Conservation (phyloP, 2,797 vertebrate species). For the Sebastes baramenuke region DNA sequence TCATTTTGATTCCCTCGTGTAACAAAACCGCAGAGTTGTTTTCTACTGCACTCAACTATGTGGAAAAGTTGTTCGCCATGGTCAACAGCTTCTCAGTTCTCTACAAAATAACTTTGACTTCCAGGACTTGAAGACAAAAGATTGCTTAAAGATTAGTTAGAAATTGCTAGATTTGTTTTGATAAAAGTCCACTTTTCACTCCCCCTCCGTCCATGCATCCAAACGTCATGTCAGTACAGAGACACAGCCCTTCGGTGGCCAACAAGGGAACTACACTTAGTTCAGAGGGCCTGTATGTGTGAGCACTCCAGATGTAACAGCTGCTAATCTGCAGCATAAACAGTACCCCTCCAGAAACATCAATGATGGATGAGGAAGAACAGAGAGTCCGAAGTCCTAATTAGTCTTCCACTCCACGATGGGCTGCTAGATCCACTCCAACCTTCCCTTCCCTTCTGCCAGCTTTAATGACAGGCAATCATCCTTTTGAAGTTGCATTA, state of each 20-base stretch:
- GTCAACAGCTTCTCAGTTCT: background rate
- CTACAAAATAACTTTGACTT: background rate
- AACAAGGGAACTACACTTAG: background rate
- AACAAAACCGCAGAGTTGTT: background rate
- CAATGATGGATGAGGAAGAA: slow-evolving; percentile 21
- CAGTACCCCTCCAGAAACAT: background rate
- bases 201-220: background rate
- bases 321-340: slow-evolving; percentile 10
- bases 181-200: background rate
- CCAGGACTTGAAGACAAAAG: background rate
- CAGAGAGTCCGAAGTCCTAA: slow-evolving; percentile 4
- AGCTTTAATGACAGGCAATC: background rate
- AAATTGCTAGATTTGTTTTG: background rate
- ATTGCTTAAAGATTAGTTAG: background rate
- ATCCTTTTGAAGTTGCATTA: slow-evolving; percentile 32
- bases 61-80: background rate
- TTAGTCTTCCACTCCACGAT: slow-evolving; percentile 1
- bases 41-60: background rate
- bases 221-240: background rate
- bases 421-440: background rate
- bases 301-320: background rate
- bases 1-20: background rate
- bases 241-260: background rate
- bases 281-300: background rate
- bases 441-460: background rate